Base-by-base conservation (phyloP, 2,888 invertebrate genomes). In the Meghimatium bilineatum region DNA sequence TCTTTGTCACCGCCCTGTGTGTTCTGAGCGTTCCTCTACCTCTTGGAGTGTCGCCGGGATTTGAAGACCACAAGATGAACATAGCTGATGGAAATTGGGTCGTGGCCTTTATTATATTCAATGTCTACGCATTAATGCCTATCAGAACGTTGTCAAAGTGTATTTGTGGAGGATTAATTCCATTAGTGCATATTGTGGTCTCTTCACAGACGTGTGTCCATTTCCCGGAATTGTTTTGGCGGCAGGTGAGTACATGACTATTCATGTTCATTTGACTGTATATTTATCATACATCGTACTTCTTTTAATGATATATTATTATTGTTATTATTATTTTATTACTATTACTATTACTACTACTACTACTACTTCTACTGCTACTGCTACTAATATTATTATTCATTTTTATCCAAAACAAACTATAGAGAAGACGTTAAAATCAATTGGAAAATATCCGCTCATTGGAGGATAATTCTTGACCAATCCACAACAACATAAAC, bases 71-170 rank as follows among this genome's bases (percentile, higher is more conserved):
- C 6, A 44, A 86, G 32, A 90, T 89, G 79, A 90, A 89, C 14
- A 91, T 91, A 5, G 96, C 96, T 5, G 97, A 97, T 91, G 97
- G 97, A 75, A 96, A 97, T 3, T 97, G 97, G 95, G 97, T 98
- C 94, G 96, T 97, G 77, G 96, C 97, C 80, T 97, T 97, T 94
- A 97, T 97, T n/a, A 96, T 97, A 52, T 97, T 97, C 94, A 95
- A 97, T 87, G 96, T 97, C 34, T 97, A 97, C 92, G 96, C 97
- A 56, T 96, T 97, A 95, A 95, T 97, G 94, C 97, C 97, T 66
- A 95, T 97, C 86, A 96, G 96, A 89, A 96, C 96, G 34, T 96
- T 96, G 94, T 95, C 97, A 79, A 96, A 97, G 8, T 96, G 96
- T 8, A 94, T 96, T 76, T 96, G 97, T 91, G 97, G 97, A 84